Conservation (phyloP, 2,113 vertebrate species). For the Sprattus sprattus region DNA sequence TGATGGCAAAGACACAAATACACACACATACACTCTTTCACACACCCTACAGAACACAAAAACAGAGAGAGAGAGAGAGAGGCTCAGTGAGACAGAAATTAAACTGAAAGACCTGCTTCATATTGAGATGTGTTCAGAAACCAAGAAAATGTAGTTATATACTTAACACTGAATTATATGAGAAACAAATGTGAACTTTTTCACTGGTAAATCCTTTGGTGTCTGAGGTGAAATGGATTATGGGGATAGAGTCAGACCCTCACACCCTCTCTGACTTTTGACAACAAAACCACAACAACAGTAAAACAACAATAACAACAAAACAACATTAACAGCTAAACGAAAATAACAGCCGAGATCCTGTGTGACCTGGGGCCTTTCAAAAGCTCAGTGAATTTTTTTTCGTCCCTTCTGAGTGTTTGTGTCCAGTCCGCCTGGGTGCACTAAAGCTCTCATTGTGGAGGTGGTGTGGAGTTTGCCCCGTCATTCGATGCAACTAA, state of each 20-base stretch:
- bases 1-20: not conserved
- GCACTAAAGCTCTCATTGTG: constrained; percentile 8
- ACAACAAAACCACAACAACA: not conserved
- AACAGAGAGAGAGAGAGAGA: not conserved
- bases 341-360: not conserved
- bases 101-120: not conserved
- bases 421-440: not conserved
- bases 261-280: not conserved
- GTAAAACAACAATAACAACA: not conserved
- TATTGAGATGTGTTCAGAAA: not conserved
- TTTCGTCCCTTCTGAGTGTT: not conserved
- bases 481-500: not conserved
- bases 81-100: not conserved
- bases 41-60: not conserved
- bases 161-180: not conserved
- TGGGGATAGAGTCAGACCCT: not conserved
- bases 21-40: not conserved
- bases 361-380: not conserved
- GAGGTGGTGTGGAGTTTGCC: not conserved
- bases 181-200: not conserved
- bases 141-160: not conserved
- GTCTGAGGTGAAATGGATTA: not conserved
- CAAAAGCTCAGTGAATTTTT: not conserved
- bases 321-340: not conserved
- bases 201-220: not conserved